phyloP scores from a whole-genome alignment of 2,113 vertebrate species.

The Daphoenositta chrysoptera region DNA sequence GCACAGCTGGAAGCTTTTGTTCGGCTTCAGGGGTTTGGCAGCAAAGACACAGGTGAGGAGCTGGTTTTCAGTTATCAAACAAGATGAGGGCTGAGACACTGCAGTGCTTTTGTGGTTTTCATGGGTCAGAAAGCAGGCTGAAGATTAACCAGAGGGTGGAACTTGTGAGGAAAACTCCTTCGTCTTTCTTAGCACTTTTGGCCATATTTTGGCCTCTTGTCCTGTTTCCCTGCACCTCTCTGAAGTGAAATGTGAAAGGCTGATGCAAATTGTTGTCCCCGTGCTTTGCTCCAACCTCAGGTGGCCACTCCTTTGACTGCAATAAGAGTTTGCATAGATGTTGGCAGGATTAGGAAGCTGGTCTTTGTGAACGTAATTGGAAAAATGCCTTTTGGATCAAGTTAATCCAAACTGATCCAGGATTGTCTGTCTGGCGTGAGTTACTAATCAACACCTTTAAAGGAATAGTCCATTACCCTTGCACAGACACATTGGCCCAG shows the following conservation, averaged over 20 bases:
- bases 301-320: neutral
- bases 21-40: constrained; percentile 74
- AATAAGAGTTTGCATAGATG: neutral
- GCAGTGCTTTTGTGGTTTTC: neutral
- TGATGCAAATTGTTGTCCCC: neutral
- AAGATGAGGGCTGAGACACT: neutral
- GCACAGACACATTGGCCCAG: neutral
- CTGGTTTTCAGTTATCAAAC: neutral
- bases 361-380: neutral
- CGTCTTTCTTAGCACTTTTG: neutral
- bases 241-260: neutral
- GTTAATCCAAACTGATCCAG: neutral
- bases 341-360: neutral
- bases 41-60: constrained; percentile 83
- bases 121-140: neutral
- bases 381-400: neutral
- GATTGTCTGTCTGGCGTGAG: neutral
- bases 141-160: neutral
- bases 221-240: neutral
- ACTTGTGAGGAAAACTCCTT: neutral
- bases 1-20: constrained; percentile 87
- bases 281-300: neutral
- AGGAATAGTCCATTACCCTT: neutral
- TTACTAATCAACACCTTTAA: neutral
- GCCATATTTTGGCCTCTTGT: neutral